Conservation (phyloP, 2,888 invertebrate genomes). For the Leucophenga montana region DNA sequence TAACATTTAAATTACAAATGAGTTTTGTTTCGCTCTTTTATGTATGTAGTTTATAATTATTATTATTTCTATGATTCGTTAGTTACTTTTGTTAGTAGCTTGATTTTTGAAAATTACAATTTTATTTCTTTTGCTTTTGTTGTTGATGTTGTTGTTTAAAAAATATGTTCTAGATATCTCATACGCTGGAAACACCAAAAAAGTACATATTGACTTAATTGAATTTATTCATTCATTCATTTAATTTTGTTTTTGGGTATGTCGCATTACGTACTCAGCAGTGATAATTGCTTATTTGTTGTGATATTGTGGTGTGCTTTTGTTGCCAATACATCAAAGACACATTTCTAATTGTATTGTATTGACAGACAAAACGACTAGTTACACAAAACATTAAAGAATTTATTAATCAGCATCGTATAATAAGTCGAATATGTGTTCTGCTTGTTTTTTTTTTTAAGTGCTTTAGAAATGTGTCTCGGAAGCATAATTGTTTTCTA, state of each 20-base stretch:
- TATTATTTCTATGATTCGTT: slow-evolving; percentile 11
- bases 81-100: slow-evolving; percentile 40
- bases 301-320: slow-evolving; percentile 36
- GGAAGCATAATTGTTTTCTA: slow-evolving; percentile 24
- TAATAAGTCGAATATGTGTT: background rate
- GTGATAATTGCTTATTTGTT: slow-evolving; percentile 15
- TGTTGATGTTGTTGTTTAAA: slow-evolving; percentile 47
- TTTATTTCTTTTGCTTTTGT: slow-evolving; percentile 36
- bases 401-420: slow-evolving; percentile 34
- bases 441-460: background rate
- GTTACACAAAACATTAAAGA: slow-evolving; percentile 43
- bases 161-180: slow-evolving; percentile 65
- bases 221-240: slow-evolving; percentile 62
- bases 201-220: slow-evolving; percentile 50
- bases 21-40: slow-evolving; percentile 36
- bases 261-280: slow-evolving; percentile 19
- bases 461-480: slow-evolving; percentile 32
- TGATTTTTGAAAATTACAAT: slow-evolving; percentile 40
- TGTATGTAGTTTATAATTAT: slow-evolving; percentile 15
- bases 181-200: slow-evolving; percentile 65
- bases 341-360: slow-evolving; percentile 39
- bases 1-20: slow-evolving; percentile 59
- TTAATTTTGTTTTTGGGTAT: slow-evolving; percentile 35
- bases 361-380: slow-evolving; percentile 53
- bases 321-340: slow-evolving; percentile 41